Evolutionary conservation across 2,113 vertebrate species (phyloP), one percentile per base, ranked within the genome.

Genomic region (Typhlomys cinereus): DNA sequence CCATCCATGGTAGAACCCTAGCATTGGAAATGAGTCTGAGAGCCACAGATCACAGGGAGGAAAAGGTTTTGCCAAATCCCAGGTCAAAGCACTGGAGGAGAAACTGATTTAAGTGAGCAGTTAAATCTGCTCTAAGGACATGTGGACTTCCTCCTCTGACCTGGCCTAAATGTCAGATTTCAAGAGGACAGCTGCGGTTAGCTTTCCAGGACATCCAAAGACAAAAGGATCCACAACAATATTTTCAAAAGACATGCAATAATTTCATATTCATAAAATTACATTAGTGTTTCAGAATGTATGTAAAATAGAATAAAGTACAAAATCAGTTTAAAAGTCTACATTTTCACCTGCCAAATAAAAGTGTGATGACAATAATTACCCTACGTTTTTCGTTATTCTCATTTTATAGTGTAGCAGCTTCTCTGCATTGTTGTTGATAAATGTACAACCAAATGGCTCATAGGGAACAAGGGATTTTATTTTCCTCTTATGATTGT

Each of bases 231-330:
- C 31, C 61, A 94, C 25, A 29, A 78, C 44, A 93, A 66, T 81
- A 44, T 15, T 27, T 74, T 71, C 14, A 85, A 27, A 69, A 1
- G 2, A 39, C 13, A 80, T 31, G 15, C 7, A 79, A 66, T 41
- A 6, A 39, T 59, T 92, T 61, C 81, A 23, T 31, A 76, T 73
- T 93, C 27, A 81, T n/a, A 83, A 93, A 92, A 78, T 52, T 50
- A 89, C 20, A 36, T 48, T 12, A 81, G 48, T 61, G 52, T 31
- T 80, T 73, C 85, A 46, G 64, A 82, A 84, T 41, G 78, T 61
- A 57, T 18, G 21, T 14, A 57, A 57, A 74, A 48, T 41, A 59
- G n/a, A 79, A 34, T 20, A 50, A 83, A 69, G n/a, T 74, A 70
- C 34, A 67, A 61, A 90, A 59, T 67, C 34, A 89, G 90, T 76